phyloP scores from a whole-genome alignment of 1,140 invertebrate species.

The Akabosia matsudoensis region DNA sequence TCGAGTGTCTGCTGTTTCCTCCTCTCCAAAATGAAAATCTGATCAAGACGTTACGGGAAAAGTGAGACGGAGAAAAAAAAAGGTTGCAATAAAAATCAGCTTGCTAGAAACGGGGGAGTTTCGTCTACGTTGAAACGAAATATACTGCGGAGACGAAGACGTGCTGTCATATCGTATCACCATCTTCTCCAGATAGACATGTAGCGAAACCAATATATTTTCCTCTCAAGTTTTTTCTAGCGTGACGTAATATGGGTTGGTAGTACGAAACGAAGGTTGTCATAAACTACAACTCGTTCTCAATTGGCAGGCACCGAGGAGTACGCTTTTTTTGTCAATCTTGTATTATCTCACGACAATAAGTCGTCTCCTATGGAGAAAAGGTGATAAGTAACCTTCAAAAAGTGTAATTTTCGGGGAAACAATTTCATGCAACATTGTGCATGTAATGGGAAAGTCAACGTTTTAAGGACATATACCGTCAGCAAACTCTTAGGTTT shows the following conservation, averaged over 20 bases:
- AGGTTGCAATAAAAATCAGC: constrained; percentile 16
- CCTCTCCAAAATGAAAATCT: not conserved
- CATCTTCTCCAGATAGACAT: not conserved
- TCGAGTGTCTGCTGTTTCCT: not conserved
- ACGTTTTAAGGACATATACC: not conserved
- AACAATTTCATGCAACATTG: not conserved
- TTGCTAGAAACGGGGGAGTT: not conserved
- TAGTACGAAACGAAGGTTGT: too few relatives aligned
- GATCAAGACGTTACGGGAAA: constrained; percentile 27
- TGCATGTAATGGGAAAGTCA: too few relatives aligned
- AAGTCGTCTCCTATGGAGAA: not conserved
- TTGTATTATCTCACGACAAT: constrained; percentile 3
- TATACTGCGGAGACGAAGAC: not conserved
- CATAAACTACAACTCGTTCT: too few relatives aligned
- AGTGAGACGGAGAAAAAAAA: constrained; percentile 33
- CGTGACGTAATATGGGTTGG: too few relatives aligned
- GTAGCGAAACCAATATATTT: not conserved
- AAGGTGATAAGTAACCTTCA: constrained; percentile 5
- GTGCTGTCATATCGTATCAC: constrained; percentile 3
- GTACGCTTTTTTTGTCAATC: not conserved
- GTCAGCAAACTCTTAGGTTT: too few relatives aligned
- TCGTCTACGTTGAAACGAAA: not conserved
- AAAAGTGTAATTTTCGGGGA: not conserved
- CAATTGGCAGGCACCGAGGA: too few relatives aligned
- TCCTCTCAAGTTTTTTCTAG: too few relatives aligned